Conservation (phyloP, 2,888 invertebrate species). For the Chalcosyrphus nemorum region DNA sequence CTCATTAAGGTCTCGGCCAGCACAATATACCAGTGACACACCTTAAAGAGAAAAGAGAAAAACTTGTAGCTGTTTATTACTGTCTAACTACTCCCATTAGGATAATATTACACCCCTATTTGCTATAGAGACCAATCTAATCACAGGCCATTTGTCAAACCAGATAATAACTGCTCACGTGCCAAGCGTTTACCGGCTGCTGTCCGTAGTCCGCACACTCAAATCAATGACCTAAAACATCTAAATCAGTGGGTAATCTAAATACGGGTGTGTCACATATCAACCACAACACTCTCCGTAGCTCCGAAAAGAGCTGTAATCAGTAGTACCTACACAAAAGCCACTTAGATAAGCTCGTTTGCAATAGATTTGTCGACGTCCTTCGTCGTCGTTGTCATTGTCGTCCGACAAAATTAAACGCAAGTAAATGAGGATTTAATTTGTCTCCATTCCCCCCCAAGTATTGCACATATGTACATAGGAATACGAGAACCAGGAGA, state of each 20-base stretch:
- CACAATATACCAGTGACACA: slow-evolving; percentile 2
- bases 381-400: slow-evolving; percentile 5
- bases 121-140: slow-evolving; percentile 14
- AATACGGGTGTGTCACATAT: slow-evolving; percentile 40
- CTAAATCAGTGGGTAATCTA: slow-evolving; percentile 37
- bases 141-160: slow-evolving; percentile 19
- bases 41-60: slow-evolving; percentile 6
- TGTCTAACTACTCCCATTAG: slow-evolving; percentile 26
- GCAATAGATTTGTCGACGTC: slow-evolving; percentile 37
- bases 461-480: background rate
- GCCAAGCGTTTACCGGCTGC: slow-evolving; percentile 13
- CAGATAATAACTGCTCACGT: slow-evolving; percentile 29
- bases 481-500: background rate
- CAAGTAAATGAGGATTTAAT: slow-evolving; percentile 63
- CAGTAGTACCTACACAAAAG: slow-evolving; percentile 21
- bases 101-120: slow-evolving; percentile 21
- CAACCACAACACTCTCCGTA: background rate
- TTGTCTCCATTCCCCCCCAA: slow-evolving; percentile 33
- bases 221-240: slow-evolving; percentile 35
- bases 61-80: slow-evolving; percentile 33
- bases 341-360: slow-evolving; percentile 52
- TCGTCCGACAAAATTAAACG: slow-evolving; percentile 42
- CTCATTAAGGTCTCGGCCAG: slow-evolving; percentile 72
- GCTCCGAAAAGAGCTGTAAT: background rate
- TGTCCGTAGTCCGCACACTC: background rate